Evolutionary conservation across 2,888 invertebrate species (phyloP).

Genomic region (Sycophila texana): DNA sequence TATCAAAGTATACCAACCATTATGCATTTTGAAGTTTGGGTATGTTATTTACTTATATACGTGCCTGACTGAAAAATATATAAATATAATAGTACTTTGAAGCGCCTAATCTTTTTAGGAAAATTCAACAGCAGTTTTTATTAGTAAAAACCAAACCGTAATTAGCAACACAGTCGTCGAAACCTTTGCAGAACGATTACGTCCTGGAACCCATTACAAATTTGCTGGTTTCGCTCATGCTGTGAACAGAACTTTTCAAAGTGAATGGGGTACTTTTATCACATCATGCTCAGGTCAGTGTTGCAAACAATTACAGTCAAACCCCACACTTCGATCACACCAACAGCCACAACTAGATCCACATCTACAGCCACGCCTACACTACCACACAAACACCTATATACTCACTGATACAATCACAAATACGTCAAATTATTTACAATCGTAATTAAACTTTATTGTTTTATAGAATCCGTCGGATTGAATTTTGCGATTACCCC

Average conservation of each 20-base stretch:
- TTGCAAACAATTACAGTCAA: too few relatives aligned
- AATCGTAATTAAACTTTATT: neutral
- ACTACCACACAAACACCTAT: too few relatives aligned
- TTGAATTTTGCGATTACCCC: conserved; percentile 37
- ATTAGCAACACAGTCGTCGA: conserved; percentile 37
- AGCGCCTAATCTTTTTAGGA: neutral
- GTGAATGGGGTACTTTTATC: conserved; percentile 47
- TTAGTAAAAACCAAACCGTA: conserved; percentile 6
- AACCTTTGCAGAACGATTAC: conserved; percentile 38
- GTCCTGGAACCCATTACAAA: conserved; percentile 57
- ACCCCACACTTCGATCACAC: too few relatives aligned
- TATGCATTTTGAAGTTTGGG: conserved; percentile 55
- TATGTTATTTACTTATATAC: conserved; percentile 31
- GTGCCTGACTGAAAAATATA: neutral
- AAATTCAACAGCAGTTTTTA: conserved; percentile 1
- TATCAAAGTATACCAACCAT: conserved; percentile 44
- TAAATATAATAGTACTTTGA: neutral
- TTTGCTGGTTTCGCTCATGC: neutral
- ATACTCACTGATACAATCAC: too few relatives aligned
- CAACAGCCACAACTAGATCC: too few relatives aligned
- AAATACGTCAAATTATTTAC: neutral
- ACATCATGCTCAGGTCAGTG: conserved; percentile 60
- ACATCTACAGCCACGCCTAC: too few relatives aligned
- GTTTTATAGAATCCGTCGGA: conserved; percentile 20
- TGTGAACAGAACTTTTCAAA: conserved; percentile 11